Conservation (phyloP, 2,888 invertebrate genomes). For the Lithophane semibrunnea region DNA sequence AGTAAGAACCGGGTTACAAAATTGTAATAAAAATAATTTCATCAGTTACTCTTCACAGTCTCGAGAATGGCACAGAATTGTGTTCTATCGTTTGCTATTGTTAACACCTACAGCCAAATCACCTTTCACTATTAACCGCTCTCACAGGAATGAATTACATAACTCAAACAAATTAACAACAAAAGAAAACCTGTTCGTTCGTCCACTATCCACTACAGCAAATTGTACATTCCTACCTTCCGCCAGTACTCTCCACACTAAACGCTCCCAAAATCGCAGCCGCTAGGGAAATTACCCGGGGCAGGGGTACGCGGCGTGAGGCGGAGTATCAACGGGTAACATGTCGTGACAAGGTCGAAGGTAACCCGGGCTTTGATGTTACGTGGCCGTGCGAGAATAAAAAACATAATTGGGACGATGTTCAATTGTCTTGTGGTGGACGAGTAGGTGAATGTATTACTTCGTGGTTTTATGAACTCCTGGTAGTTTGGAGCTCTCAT, state of each 20-base stretch:
- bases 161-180: neutral
- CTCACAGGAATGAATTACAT: no score
- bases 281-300: slow-evolving; percentile 68
- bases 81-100: neutral
- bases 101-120: neutral
- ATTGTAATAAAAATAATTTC: neutral
- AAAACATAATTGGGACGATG: slow-evolving; percentile 32
- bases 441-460: neutral
- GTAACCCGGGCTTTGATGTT: slow-evolving; percentile 29
- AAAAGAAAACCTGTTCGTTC: neutral
- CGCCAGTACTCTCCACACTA: slow-evolving; percentile 17
- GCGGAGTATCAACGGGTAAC: slow-evolving; percentile 53
- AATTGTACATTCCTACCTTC: neutral
- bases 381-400: slow-evolving; percentile 21
- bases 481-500: neutral
- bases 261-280: slow-evolving; percentile 61
- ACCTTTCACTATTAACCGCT: neutral
- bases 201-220: neutral
- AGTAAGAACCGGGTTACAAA: neutral
- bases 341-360: slow-evolving; percentile 61
- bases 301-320: slow-evolving; percentile 54
- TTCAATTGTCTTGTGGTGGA: slow-evolving; percentile 1
- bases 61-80: neutral
- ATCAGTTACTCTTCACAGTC: neutral
- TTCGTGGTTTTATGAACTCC: neutral